Percentiles rank a stretch among this genome's conserved stretches.
These are phyloP conservation scores for Heterodera filipjevi DNA, from an alignment of 2,888 invertebrate genomes.

Conservation along the genomic window DNA sequence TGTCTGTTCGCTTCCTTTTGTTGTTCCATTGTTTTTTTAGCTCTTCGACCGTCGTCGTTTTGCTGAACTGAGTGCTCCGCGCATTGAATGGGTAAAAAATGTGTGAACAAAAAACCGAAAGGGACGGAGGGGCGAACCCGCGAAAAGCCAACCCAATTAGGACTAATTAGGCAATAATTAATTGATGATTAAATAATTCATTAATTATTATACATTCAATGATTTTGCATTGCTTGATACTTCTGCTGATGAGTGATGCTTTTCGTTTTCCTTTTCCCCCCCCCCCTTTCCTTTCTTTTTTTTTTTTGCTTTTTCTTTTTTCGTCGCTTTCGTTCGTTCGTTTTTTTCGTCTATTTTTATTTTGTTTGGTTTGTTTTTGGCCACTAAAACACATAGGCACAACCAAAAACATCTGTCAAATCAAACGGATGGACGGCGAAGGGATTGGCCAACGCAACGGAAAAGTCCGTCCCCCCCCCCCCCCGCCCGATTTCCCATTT, in stretches of 20 bases:
- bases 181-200: no score
- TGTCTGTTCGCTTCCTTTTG: slow-evolving; percentile 8
- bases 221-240: no score
- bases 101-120: not conserved
- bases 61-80: slow-evolving; percentile 61
- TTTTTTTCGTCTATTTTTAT: slow-evolving; percentile 24
- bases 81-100: slow-evolving; percentile 61
- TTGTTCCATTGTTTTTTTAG: slow-evolving; percentile 49
- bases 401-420: not conserved
- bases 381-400: not conserved
- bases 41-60: slow-evolving; percentile 56
- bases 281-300: not conserved
- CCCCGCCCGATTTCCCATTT: not conserved
- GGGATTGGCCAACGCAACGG: not conserved
- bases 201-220: no score
- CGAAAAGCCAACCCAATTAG: not conserved
- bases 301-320: not conserved
- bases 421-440: not conserved
- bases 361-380: not conserved
- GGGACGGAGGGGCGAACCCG: not conserved
- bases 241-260: no score
- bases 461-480: not conserved
- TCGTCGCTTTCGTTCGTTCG: slow-evolving; percentile 15
- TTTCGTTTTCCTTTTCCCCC: not conserved
- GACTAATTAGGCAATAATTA: not conserved